Conservation (phyloP, 2,113 vertebrate species). For the Fulica atra region DNA sequence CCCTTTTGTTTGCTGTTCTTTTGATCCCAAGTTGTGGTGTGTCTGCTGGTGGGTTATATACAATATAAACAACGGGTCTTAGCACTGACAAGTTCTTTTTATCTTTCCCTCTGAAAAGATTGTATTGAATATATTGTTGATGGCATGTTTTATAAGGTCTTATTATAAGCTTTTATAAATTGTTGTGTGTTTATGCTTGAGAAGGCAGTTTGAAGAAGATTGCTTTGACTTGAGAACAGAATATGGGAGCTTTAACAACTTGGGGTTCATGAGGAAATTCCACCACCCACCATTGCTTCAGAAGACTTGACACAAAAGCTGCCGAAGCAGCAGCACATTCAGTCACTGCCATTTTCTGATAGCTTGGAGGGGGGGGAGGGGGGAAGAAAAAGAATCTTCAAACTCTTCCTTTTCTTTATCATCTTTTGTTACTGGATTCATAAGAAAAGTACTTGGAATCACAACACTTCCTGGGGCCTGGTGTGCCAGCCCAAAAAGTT, state of each 20-base stretch:
- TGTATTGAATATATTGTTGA: neutral
- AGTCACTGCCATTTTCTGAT: neutral
- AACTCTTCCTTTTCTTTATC: neutral
- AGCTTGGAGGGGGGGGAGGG: no score
- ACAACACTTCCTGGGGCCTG: fast-evolving
- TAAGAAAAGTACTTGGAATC: neutral
- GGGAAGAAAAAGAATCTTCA: neutral
- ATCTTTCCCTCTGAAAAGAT: neutral
- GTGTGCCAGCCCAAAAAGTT: neutral
- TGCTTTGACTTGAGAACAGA: neutral
- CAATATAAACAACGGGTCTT: neutral
- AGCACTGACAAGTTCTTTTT: neutral
- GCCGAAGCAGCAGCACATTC: neutral
- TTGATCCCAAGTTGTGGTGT: neutral
- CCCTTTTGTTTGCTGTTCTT: neutral
- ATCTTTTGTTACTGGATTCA: neutral
- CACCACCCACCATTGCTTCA: neutral
- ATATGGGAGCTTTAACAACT: no score
- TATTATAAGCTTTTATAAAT: no score
- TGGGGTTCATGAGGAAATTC: neutral
- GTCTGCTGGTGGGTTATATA: neutral
- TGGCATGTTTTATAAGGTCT: neutral
- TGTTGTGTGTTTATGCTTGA: neutral
- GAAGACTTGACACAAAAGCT: neutral
- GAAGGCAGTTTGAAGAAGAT: neutral